Percentiles rank a stretch among this genome's conserved stretches.
These are phyloP conservation scores for Ianthella basta DNA, from an alignment of 37 sponge, comb jelly and placozoan genomes.

Conservation along the genomic window DNA sequence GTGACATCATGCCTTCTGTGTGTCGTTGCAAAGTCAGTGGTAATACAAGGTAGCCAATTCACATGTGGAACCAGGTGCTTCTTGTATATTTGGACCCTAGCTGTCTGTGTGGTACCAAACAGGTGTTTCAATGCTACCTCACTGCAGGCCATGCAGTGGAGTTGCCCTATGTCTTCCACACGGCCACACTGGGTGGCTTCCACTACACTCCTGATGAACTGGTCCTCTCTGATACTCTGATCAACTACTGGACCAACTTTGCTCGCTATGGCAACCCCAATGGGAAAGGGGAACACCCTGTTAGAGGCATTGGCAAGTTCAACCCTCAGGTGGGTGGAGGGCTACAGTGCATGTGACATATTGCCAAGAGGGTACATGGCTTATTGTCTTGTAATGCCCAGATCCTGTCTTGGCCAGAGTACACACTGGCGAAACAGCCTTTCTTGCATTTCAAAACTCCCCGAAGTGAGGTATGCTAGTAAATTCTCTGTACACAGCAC, in stretches of 20 bases:
- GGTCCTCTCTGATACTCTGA: constrained; percentile 41
- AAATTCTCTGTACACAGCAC: too few relatives aligned
- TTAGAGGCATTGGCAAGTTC: too few relatives aligned
- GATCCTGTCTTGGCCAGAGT: constrained; percentile 13
- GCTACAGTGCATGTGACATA: too few relatives aligned
- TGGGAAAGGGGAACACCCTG: not conserved
- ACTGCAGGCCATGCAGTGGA: constrained; percentile 65
- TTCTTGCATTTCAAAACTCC: constrained; percentile 29
- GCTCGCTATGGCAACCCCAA: constrained; percentile 64
- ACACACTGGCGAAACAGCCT: not conserved
- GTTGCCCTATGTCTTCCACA: constrained; percentile 71
- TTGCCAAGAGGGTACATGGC: too few relatives aligned
- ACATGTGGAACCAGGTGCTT: too few relatives aligned
- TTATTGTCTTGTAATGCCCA: not conserved
- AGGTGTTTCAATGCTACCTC: not conserved
- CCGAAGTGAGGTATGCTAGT: constrained; percentile 11
- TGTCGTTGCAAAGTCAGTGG: too few relatives aligned
- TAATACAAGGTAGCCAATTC: too few relatives aligned
- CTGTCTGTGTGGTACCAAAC: too few relatives aligned
- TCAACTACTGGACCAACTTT: constrained; percentile 71
- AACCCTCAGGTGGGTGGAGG: too few relatives aligned
- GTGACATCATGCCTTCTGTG: not conserved
- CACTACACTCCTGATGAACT: constrained; percentile 55
- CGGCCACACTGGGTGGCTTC: constrained; percentile 44
- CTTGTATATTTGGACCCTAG: too few relatives aligned